phyloP scores from a whole-genome alignment of 1,140 invertebrate species.

The Hyphantria cunea region DNA sequence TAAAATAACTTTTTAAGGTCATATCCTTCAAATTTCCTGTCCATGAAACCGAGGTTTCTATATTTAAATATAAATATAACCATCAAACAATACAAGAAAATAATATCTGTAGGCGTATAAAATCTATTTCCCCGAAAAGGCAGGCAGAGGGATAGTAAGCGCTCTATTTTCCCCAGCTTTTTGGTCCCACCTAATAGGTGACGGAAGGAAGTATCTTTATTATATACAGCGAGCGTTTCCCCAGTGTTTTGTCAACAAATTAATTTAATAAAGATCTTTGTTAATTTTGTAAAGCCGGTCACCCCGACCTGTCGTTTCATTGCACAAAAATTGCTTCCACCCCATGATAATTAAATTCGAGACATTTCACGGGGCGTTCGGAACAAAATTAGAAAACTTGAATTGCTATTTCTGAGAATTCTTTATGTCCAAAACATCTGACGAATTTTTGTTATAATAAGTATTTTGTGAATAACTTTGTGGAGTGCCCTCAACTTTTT shows the following conservation, averaged over 20 bases:
- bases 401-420: slow-evolving; percentile 38
- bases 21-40: too few relatives aligned
- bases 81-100: too few relatives aligned
- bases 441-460: slow-evolving; percentile 24
- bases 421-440: slow-evolving; percentile 38
- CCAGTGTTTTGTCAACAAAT: slow-evolving; percentile 12
- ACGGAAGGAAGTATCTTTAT: neutral
- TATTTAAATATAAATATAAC: too few relatives aligned
- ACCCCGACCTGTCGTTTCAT: slow-evolving; percentile 10
- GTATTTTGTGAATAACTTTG: slow-evolving; percentile 19
- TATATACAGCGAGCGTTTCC: neutral
- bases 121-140: too few relatives aligned
- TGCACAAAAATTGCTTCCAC: slow-evolving; percentile 9
- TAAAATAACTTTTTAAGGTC: too few relatives aligned
- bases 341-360: slow-evolving; percentile 54
- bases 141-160: too few relatives aligned
- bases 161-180: too few relatives aligned
- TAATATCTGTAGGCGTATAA: too few relatives aligned
- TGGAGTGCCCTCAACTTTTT: neutral
- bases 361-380: slow-evolving; percentile 41
- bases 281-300: slow-evolving; percentile 7
- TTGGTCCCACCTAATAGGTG: too few relatives aligned
- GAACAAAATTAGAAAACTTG: slow-evolving; percentile 53
- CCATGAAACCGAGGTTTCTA: too few relatives aligned
- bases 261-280: neutral